phyloP scores from a whole-genome alignment of 92 coral and sea anemone genomes.

The Scolanthus callimorphus region DNA sequence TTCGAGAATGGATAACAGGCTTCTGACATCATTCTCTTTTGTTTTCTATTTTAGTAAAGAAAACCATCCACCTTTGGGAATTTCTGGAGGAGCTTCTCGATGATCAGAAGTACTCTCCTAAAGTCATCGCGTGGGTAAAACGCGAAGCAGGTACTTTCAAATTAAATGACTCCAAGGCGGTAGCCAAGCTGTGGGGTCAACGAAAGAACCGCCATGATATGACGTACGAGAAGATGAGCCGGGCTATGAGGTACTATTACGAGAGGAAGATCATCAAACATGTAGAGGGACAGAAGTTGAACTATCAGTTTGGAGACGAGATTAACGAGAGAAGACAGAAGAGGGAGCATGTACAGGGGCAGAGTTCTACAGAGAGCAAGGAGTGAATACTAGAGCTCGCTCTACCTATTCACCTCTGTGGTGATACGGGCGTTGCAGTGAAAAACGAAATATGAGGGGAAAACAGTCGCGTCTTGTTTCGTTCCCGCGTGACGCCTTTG shows the following conservation, averaged over 20 bases:
- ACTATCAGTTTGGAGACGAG: conserved; percentile 77
- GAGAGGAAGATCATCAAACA: conserved; percentile 74
- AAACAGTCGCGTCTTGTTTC: too few species aligned
- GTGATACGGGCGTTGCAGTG: too few species aligned
- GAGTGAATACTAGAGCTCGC: too few species aligned
- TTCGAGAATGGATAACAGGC: too few species aligned
- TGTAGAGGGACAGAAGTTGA: conserved; percentile 74
- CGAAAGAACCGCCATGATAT: conserved; percentile 79
- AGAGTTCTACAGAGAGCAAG: too few species aligned
- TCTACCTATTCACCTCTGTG: too few species aligned
- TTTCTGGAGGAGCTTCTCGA: conserved; percentile 73
- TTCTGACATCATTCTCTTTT: too few species aligned
- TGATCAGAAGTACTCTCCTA: conserved; percentile 50
- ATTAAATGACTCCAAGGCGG: conserved; percentile 71
- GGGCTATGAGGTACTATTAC: conserved; percentile 81
- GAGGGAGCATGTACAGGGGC: too few species aligned
- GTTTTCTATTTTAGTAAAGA: conserved; percentile 52
- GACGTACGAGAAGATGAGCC: conserved; percentile 90
- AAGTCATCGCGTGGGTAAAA: conserved; percentile 72
- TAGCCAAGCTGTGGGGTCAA: conserved; percentile 86
- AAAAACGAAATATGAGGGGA: too few species aligned
- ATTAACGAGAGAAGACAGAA: conserved; percentile 39
- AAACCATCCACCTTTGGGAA: conserved; percentile 80
- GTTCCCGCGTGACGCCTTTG: too few species aligned
- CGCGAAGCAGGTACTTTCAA: conserved; percentile 75